Conservation (phyloP, 2,113 vertebrate genomes). For the Pitta sordida region DNA sequence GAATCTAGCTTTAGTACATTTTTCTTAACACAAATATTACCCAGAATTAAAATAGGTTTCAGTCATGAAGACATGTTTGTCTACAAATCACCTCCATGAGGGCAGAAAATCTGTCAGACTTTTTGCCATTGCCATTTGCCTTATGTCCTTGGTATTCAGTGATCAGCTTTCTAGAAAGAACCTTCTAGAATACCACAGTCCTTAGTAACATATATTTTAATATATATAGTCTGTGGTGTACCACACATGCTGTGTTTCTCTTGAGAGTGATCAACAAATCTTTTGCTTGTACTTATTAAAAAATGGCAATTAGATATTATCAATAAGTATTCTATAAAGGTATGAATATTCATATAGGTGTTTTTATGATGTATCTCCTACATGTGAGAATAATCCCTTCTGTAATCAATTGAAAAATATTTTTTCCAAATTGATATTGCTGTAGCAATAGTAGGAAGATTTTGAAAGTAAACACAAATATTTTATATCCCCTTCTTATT, state of each 20-base stretch:
- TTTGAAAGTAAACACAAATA: neutral
- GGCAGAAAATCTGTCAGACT: neutral
- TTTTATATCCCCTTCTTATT: neutral
- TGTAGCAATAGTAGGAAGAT: neutral
- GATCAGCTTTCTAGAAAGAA: neutral
- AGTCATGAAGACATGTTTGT: neutral
- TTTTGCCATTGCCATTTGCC: neutral
- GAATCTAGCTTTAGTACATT: neutral
- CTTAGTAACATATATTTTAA: neutral
- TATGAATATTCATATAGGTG: neutral
- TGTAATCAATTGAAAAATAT: neutral
- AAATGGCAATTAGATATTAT: neutral
- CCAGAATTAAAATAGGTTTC: neutral
- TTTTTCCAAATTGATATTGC: neutral
- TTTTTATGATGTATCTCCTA: neutral
- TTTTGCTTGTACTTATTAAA: neutral
- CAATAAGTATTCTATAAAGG: neutral
- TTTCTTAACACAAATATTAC: neutral
- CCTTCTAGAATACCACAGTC: neutral
- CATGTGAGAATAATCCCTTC: neutral
- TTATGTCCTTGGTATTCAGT: neutral
- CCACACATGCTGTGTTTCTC: neutral
- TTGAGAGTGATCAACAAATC: neutral
- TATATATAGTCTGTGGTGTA: neutral
- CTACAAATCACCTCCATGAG: neutral